Evolutionary conservation across 37 sponge, comb jelly and placozoan species (phyloP).

Genomic region (Ianthella basta): DNA sequence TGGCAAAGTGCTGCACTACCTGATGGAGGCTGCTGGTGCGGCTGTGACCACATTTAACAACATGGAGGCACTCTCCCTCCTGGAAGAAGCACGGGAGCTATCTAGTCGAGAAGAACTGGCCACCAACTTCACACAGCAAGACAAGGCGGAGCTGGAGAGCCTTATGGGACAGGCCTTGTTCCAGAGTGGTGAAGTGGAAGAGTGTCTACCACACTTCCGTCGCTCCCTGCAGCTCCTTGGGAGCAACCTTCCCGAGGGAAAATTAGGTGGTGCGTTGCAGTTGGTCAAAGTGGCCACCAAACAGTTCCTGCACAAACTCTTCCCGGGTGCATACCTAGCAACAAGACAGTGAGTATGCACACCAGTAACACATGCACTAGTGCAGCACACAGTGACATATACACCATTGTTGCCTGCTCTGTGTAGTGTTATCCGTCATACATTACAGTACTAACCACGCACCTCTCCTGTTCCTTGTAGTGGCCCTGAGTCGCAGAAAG

Average conservation of each 20-base stretch:
- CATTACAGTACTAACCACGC: not conserved
- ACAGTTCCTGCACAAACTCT: constrained; percentile 61
- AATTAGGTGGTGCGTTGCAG: not conserved
- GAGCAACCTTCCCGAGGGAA: constrained; percentile 41
- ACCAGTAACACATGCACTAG: not conserved
- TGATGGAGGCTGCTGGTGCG: constrained; percentile 76
- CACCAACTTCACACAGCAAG: constrained; percentile 12
- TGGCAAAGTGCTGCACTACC: constrained; percentile 63
- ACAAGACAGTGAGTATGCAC: constrained; percentile 28
- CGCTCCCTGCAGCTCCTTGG: constrained; percentile 51
- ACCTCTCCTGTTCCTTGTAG: not conserved
- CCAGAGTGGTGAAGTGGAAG: constrained; percentile 68
- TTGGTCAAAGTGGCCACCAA: constrained; percentile 42
- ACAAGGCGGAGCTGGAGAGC: constrained; percentile 53
- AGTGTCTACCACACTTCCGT: constrained; percentile 58
- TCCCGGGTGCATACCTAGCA: constrained; percentile 42
- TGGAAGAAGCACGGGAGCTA: constrained; percentile 65
- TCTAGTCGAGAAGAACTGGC: not conserved
- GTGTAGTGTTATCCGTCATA: not conserved
- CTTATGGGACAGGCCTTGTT: constrained; percentile 73
- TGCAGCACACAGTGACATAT: too few species aligned
- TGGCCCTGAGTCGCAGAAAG: constrained; percentile 29
- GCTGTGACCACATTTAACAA: constrained; percentile 68
- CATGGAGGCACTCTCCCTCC: constrained; percentile 77
- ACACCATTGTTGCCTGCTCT: too few species aligned